A percentile compares a stretch with the other conserved stretches of the same genome.
Evolutionary conservation across 2,797 vertebrate species (phyloP).

Genomic region (Brachyrhaphis roseni): DNA sequence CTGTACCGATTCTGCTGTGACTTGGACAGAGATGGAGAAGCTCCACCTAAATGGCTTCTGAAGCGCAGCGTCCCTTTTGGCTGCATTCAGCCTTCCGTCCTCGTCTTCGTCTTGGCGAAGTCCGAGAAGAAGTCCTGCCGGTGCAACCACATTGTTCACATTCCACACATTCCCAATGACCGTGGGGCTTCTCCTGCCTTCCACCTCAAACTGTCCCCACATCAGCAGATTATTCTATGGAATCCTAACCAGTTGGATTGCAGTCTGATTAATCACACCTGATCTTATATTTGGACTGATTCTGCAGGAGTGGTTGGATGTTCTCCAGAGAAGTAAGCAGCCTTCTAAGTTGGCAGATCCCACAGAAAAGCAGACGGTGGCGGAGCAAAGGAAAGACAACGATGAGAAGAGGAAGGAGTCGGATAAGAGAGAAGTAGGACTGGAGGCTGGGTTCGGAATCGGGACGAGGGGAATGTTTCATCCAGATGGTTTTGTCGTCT

Average conservation of each 20-base stretch:
- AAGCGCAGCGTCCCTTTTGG: neutral
- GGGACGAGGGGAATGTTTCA: neutral
- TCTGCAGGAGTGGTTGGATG: conserved; percentile 46
- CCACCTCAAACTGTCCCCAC: neutral
- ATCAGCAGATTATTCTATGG: neutral
- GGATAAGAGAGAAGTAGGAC: conserved; percentile 34
- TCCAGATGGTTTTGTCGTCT: neutral
- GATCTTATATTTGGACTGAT: neutral
- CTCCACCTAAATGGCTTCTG: neutral
- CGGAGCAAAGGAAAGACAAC: neutral
- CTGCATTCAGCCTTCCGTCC: neutral
- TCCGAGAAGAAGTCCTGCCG: neutral
- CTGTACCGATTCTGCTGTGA: neutral
- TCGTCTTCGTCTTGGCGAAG: neutral
- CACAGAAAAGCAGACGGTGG: conserved; percentile 5
- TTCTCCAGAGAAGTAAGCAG: conserved; percentile 37
- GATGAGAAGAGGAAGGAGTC: conserved; percentile 23
- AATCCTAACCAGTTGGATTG: neutral
- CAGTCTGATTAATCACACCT: neutral
- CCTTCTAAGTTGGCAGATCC: neutral
- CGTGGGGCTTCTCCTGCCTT: neutral
- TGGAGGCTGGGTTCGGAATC: neutral
- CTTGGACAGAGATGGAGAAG: neutral
- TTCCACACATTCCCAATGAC: neutral
- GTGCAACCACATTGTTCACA: neutral